Conservation (phyloP, 2,797 vertebrate genomes). For the Rhabdomys pumilio region DNA sequence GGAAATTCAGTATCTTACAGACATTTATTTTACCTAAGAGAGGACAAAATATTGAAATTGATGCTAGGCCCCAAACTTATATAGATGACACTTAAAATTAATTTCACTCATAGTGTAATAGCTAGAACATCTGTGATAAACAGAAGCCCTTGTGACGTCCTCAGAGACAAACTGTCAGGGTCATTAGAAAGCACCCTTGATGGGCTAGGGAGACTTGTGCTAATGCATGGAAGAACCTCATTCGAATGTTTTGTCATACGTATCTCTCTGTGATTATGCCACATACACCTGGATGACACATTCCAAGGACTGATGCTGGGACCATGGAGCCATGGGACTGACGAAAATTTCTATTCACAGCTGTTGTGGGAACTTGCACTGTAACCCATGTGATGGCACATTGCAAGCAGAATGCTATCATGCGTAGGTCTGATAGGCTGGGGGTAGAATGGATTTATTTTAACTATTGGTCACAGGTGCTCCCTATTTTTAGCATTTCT, state of each 20-base stretch:
- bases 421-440: conserved; percentile 18
- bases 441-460: neutral
- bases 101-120: conserved; percentile 66
- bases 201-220: neutral
- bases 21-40: conserved; percentile 65
- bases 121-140: conserved; percentile 78
- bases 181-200: conserved; percentile 19
- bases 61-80: conserved; percentile 34
- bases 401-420: neutral
- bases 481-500: conserved; percentile 52
- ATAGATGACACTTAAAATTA: conserved; percentile 64
- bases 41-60: conserved; percentile 37
- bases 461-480: conserved; percentile 25
- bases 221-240: rapidly evolving
- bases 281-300: neutral
- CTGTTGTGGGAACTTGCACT: neutral
- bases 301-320: neutral
- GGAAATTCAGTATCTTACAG: conserved; percentile 20
- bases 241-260: conserved; percentile 34
- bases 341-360: neutral
- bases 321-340: neutral
- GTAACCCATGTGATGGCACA: neutral
- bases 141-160: neutral
- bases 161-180: conserved; percentile 35
- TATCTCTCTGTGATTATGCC: neutral